Evolutionary conservation across 64 coral and sea anemone species (phyloP).

Genomic region (Pachyseris speciosa): DNA sequence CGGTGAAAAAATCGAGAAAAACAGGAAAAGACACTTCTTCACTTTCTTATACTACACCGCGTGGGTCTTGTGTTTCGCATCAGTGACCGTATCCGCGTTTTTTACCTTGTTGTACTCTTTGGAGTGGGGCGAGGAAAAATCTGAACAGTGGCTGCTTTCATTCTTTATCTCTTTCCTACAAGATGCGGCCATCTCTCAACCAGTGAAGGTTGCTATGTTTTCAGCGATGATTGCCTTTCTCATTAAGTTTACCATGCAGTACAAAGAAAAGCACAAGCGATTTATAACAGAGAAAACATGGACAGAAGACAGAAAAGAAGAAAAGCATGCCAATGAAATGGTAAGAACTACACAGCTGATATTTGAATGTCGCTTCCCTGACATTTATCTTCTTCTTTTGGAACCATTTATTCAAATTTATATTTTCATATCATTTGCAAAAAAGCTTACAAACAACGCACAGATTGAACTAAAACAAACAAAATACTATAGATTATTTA

Average conservation of each 20-base stretch:
- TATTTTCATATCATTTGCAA: too few relatives aligned
- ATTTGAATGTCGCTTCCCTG: too few relatives aligned
- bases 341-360: too few relatives aligned
- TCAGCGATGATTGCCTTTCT: slow-evolving; percentile 70
- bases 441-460: too few relatives aligned
- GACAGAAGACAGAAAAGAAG: not conserved
- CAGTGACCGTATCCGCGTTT: slow-evolving; percentile 33
- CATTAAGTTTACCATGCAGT: slow-evolving; percentile 65
- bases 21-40: not conserved
- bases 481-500: too few relatives aligned
- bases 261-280: slow-evolving; percentile 47
- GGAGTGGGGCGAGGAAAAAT: slow-evolving; percentile 77
- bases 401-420: too few relatives aligned
- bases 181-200: slow-evolving; percentile 80
- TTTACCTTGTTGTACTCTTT: slow-evolving; percentile 85
- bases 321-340: not conserved
- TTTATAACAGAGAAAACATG: not conserved
- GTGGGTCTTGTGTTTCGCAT: slow-evolving; percentile 71
- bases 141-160: slow-evolving; percentile 85
- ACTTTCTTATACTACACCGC: slow-evolving; percentile 67
- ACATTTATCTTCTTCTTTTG: too few relatives aligned
- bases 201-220: slow-evolving; percentile 67
- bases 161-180: slow-evolving; percentile 82
- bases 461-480: too few relatives aligned
- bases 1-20: not conserved